A percentile compares a stretch with the other conserved stretches of the same genome.
phyloP scores from a whole-genome alignment of 2,888 invertebrate species.

The Tyria jacobaeae region DNA sequence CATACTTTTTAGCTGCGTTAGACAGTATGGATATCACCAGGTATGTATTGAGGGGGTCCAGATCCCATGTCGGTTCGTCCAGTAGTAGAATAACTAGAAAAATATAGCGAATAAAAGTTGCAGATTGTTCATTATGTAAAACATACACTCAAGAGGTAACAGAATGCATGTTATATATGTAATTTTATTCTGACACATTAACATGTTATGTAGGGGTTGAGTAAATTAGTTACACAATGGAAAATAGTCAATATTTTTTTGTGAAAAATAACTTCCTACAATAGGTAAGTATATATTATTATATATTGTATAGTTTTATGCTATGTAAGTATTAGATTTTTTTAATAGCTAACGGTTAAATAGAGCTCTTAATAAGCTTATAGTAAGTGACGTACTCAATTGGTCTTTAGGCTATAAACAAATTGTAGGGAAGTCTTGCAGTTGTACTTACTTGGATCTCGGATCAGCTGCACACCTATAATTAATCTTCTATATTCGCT shows the following conservation, averaged over 20 bases:
- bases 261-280: background rate
- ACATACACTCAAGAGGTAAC: background rate
- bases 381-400: no score
- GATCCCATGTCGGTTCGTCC: slow-evolving; percentile 97
- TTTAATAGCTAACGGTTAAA: no score
- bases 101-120: background rate
- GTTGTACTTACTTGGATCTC: slow-evolving; percentile 92
- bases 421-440: no score
- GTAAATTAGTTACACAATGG: background rate
- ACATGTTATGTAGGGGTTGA: background rate
- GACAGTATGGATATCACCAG: slow-evolving; percentile 97
- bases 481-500: slow-evolving; percentile 96
- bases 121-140: background rate
- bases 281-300: no score
- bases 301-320: background rate
- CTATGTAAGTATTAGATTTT: background rate
- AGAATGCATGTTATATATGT: background rate
- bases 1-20: slow-evolving; percentile 95
- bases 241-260: background rate
- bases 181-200: background rate
- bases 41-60: slow-evolving; percentile 98
- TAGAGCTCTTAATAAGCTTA: no score
- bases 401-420: no score
- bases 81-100: slow-evolving; percentile 92
- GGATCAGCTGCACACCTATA: slow-evolving; percentile 96